Evolutionary conservation across 2,113 vertebrate species (phyloP).

Genomic region (Dicrurus megarhynchus): DNA sequence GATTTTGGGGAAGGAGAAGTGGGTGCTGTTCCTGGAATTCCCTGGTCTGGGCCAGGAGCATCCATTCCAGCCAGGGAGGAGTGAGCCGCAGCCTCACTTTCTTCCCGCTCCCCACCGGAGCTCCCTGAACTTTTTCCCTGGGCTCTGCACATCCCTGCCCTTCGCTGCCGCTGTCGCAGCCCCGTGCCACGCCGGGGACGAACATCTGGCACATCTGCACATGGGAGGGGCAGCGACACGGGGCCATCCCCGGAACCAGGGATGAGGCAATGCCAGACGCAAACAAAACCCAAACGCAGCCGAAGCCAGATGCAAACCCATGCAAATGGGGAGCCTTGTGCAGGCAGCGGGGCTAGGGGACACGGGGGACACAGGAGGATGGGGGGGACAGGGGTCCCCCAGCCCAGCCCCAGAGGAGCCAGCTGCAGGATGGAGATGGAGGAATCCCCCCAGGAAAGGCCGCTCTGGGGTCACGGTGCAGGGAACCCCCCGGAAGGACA

Average conservation of each 20-base stretch:
- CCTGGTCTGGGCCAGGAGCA: neutral
- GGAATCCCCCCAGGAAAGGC: neutral
- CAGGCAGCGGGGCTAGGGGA: neutral
- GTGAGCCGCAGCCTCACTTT: accelerated
- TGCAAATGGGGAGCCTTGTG: neutral
- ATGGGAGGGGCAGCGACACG: accelerated
- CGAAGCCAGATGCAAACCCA: neutral
- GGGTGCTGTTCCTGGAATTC: neutral
- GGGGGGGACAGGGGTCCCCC: neutral
- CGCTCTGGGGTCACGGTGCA: accelerated
- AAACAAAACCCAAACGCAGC: neutral
- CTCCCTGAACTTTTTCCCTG: accelerated
- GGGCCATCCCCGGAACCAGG: neutral
- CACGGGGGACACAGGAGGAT: accelerated
- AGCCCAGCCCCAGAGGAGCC: neutral
- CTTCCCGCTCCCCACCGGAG: accelerated
- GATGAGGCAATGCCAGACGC: neutral
- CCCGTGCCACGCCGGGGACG: accelerated
- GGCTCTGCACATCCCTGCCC: neutral
- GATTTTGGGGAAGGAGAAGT: neutral
- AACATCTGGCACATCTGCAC: neutral
- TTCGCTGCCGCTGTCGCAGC: neutral
- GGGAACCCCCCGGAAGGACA: neutral
- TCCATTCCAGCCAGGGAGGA: neutral
- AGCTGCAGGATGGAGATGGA: neutral